Evolutionary conservation across 1,140 invertebrate genomes (phyloP).

Genomic region (Atta texana): DNA sequence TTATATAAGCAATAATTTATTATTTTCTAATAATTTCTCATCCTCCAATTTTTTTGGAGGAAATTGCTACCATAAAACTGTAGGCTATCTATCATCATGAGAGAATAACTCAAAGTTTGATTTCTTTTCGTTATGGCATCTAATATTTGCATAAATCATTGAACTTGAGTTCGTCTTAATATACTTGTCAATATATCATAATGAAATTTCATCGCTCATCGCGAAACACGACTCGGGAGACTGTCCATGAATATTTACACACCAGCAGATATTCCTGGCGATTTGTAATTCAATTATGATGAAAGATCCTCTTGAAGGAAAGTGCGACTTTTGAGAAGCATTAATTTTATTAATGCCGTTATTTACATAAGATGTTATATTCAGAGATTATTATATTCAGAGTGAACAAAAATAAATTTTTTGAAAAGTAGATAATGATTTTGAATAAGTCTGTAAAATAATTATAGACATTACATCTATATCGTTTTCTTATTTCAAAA

Average conservation of each 20-base stretch:
- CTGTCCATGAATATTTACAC: constrained; percentile 46
- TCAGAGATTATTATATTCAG: background rate
- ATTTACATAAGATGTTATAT: background rate
- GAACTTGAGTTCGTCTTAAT: constrained; percentile 10
- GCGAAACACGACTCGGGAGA: background rate
- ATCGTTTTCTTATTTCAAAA: background rate
- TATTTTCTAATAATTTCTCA: background rate
- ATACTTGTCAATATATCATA: constrained; percentile 31
- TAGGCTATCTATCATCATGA: background rate
- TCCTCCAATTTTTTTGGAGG: background rate
- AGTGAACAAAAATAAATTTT: background rate
- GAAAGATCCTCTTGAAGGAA: constrained; percentile 2
- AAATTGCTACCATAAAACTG: background rate
- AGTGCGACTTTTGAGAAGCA: background rate
- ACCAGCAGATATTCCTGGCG: background rate
- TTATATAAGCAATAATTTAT: constrained; percentile 16
- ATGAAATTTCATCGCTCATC: constrained; percentile 52
- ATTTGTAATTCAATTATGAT: constrained; percentile 49
- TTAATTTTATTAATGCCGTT: background rate
- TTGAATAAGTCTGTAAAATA: background rate
- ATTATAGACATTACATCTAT: background rate
- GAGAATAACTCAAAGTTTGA: background rate
- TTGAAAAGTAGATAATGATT: background rate
- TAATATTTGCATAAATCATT: background rate
- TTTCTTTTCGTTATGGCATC: background rate